Base-by-base conservation (phyloP, 1,140 invertebrate genomes). In the Lucilia sericata region DNA sequence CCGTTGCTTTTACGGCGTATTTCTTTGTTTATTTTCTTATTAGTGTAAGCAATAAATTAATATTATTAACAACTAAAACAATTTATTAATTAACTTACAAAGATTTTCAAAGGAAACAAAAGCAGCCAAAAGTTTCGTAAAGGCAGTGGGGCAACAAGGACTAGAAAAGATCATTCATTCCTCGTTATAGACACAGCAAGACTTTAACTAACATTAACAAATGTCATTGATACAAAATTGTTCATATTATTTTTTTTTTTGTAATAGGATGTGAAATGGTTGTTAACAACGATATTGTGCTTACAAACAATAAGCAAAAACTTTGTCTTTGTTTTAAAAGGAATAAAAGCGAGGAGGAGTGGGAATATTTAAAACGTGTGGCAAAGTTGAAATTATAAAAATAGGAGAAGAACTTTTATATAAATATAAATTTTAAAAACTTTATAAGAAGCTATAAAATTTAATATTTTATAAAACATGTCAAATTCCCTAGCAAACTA, bases 1-100 rank as follows among this genome's bases (percentile, higher is more conserved):
- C n/a, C 14, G 55, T n/a, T 17, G 55, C 14, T 60, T 60, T 60
- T 5, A 60, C 13, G 55, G 25, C 25, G 3, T 30, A 30, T 30
- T 30, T 30, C 25, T 30, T 30, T 30, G 25, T 30, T 30, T 30
- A 30, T 70, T 25, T 70, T 70, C 19, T 21, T 70, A 12, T 70
- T 19, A 47, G 19, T 47, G 76, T 21, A 76, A 30, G 76, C 47
- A 80, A 80, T 80, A 80, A 80, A 80, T 80, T 80, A 49, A 80
- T 49, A 49, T 80, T 80, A 80, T 80, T 80, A 80, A 80, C 76
- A 80, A 21, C 42, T 80, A 49, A 80, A 49, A 80, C 76, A 80
- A 80, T 80, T 80, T 80, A 80, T 80, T 80, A 80, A 80, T 80
- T 80, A 80, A 80, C 76, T 80, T 80, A 2, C 42, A 42, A 8